Evolutionary conservation across 2,888 invertebrate genomes (phyloP), one percentile per base, ranked within the genome.

Genomic region (Drosophila maculinotata): DNA sequence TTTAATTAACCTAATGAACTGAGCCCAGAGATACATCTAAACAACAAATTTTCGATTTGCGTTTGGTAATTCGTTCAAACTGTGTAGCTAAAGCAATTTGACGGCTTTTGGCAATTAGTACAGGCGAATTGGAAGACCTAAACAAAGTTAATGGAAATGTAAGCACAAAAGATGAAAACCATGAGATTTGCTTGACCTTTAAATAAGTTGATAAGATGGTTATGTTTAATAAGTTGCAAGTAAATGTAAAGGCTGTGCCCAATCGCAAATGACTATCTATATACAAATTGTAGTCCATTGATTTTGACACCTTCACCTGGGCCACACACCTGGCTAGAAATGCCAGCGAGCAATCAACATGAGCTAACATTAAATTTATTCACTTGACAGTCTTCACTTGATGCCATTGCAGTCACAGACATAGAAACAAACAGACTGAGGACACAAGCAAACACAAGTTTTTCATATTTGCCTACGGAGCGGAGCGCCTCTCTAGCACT

Each of bases 1-100:
- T 81, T 84, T 81, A 84, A 84, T 81, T 81, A 84, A 81, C 69
- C 84, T 79, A 79, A 81, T 81, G 81, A 78, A 69, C 72, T 47
- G 56, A 60, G 33, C 20, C 31, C 36, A 44, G 44, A 23, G 44
- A 23, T 15, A 33, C 2, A 4, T 20, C 20, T 20, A 20, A 20
- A 20, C 15, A 42, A 25, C 17, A 54, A 42, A 49, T 28, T 54
- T 25, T 8, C 3, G 12, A n/a, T 35, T 56, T 49, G n/a, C 33
- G 31, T 42, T 59, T 28, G 9, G 9, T 9, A 48, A 45, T 54
- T 41, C 39, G 26, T 39, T 64, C 44, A 59, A 69, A 51, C 38
- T 17, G 12, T 30, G 26, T 31, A 49, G 25, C 38, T 25, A 53
- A 58, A 49, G 54, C 45, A 45, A 67, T 51, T 68, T 47, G 36